These are phyloP conservation scores for Vidua macroura DNA, from an alignment of 2,113 vertebrate genomes.

Conservation along the genomic window DNA sequence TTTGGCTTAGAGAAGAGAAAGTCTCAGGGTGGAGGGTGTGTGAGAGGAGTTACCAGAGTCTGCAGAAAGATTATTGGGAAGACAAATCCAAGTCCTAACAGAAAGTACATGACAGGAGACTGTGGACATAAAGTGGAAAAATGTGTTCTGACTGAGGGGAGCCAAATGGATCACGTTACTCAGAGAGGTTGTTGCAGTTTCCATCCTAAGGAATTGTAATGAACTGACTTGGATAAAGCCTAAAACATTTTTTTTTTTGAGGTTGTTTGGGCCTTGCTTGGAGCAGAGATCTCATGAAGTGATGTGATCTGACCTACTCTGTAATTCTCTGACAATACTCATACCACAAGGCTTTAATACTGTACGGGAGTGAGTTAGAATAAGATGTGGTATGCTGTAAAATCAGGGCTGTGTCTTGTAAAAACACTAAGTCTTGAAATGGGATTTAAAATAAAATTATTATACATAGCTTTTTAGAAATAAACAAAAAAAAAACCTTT, in stretches of 20 bases:
- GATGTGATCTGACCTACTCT: background rate
- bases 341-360: background rate
- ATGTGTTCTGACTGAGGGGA: background rate
- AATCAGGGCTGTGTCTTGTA: background rate
- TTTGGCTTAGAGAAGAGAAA: background rate
- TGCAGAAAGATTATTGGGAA: background rate
- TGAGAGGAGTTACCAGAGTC: background rate
- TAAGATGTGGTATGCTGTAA: background rate
- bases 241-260: background rate
- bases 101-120: background rate
- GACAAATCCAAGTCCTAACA: background rate
- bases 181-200: background rate
- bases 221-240: background rate
- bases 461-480: background rate
- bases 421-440: background rate
- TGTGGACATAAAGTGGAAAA: background rate
- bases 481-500: background rate
- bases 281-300: background rate
- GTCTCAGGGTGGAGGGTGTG: background rate
- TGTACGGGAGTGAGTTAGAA: background rate
- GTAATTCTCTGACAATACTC: background rate
- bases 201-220: background rate
- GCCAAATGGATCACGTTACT: background rate
- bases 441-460: background rate
- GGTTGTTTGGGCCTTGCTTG: background rate